A percentile compares a stretch with the other conserved stretches of the same genome.
phyloP scores from a whole-genome alignment of 2,113 vertebrate species.

The Procapra przewalskii region DNA sequence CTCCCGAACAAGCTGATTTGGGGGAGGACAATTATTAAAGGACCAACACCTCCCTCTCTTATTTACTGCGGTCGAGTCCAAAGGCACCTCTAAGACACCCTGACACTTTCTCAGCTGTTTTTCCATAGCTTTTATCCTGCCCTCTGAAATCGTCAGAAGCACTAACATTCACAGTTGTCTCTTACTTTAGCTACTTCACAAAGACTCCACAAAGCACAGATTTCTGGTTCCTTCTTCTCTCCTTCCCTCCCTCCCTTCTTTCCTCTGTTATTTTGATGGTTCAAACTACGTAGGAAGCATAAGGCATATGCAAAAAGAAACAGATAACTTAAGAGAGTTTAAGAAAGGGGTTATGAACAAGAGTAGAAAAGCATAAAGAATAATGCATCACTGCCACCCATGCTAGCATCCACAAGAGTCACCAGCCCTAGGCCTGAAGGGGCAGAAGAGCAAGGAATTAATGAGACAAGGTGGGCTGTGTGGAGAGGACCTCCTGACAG shows the following conservation, averaged over 20 bases:
- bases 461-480: neutral
- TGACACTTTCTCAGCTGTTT: accelerated
- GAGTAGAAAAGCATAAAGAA: neutral
- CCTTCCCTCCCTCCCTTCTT: neutral
- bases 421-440: neutral
- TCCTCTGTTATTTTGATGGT: neutral
- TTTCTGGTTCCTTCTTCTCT: neutral
- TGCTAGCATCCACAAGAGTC: neutral
- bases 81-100: neutral
- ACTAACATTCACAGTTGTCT: too few relatives aligned
- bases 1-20: neutral
- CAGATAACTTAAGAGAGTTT: neutral
- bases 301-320: neutral
- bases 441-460: neutral
- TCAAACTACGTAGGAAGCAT: neutral
- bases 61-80: neutral
- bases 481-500: neutral
- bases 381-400: accelerated
- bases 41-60: neutral
- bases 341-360: neutral
- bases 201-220: neutral
- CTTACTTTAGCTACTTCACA: neutral
- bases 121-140: neutral
- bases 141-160: neutral
- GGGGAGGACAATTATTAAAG: neutral